phyloP scores from a whole-genome alignment of 2,797 vertebrate species.

The Oryzias dopingdopingensis region DNA sequence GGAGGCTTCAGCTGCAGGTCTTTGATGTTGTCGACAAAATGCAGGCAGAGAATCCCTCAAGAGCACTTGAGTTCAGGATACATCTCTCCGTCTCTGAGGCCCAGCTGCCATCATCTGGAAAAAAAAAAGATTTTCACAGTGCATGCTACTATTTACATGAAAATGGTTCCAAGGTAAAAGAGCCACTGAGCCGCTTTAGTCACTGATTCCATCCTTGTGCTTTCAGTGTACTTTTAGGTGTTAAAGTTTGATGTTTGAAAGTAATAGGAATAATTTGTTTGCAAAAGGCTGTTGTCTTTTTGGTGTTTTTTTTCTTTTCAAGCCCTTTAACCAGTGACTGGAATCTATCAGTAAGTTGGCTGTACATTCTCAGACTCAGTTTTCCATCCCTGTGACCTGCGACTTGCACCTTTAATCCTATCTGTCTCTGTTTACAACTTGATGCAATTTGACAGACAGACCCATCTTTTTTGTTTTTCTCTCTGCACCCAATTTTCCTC shows the following conservation, averaged over 20 bases:
- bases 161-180: slow-evolving; percentile 39
- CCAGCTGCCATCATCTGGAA: slow-evolving; percentile 51
- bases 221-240: neutral
- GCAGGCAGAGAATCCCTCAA: slow-evolving; percentile 53
- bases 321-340: slow-evolving; percentile 29
- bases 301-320: too few relatives aligned
- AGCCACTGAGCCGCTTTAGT: slow-evolving; percentile 18
- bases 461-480: slow-evolving; percentile 35
- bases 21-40: slow-evolving; percentile 63
- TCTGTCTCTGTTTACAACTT: slow-evolving; percentile 75
- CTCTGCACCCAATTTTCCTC: slow-evolving; percentile 49
- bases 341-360: slow-evolving; percentile 61
- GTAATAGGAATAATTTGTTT: too few relatives aligned
- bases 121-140: slow-evolving; percentile 51
- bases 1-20: slow-evolving; percentile 41
- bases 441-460: slow-evolving; percentile 66
- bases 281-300: too few relatives aligned
- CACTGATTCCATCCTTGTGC: slow-evolving; percentile 11
- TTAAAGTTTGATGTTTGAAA: too few relatives aligned
- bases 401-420: slow-evolving; percentile 71
- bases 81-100: slow-evolving; percentile 30
- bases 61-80: slow-evolving; percentile 55
- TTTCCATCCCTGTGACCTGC: slow-evolving; percentile 58
- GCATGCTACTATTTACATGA: slow-evolving; percentile 54
- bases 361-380: slow-evolving; percentile 49